Evolutionary conservation across 1,140 invertebrate species (phyloP), one percentile per base, ranked within the genome.

Genomic region (Drosophila varians): DNA sequence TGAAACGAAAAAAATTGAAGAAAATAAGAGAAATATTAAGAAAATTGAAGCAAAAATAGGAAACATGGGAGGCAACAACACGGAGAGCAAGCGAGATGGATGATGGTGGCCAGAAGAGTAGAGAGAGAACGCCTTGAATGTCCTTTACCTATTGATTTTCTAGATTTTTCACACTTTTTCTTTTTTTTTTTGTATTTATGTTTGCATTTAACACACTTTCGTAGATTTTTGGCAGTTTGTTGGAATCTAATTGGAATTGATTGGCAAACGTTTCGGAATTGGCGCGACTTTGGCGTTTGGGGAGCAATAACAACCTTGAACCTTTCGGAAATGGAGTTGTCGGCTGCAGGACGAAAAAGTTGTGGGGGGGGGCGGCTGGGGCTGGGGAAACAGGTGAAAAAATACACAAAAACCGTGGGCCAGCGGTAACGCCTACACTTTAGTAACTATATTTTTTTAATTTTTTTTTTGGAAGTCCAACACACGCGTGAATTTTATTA

Each of bases 111-210:
- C 56, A 40, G 23, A n/a, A n/a, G n/a, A n/a, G n/a, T n/a, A n/a
- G n/a, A n/a, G n/a, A 19, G 49, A 9, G 21, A 31, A 21, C 31
- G 68, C 19, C 38, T 54, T 62, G 71, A 54, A 56, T 74, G 71
- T 74, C 57, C 69, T 73, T 62, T 74, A 56, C 70, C 71, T 74
- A 74, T 74, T 74, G 72, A 74, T 74, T 74, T 74, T 74, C 68
- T 46, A 38, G 28, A 61, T 64, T 61, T 66, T 64, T 64, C 51
- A 51, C 42, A n/a, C n/a, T n/a, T n/a, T n/a, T n/a, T n/a, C n/a
- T n/a, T n/a, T n/a, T n/a, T n/a, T n/a, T n/a, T n/a, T n/a, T 46
- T 55, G 64, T 65, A 49, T 74, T 54, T 54, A 47, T 46, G 53
- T 48, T 28, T 21, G 18, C n/a, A 60, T 45, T 60, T 60, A 51